Base-by-base conservation (phyloP, 2,888 invertebrate genomes). In the Chymomyza fuscimana region DNA sequence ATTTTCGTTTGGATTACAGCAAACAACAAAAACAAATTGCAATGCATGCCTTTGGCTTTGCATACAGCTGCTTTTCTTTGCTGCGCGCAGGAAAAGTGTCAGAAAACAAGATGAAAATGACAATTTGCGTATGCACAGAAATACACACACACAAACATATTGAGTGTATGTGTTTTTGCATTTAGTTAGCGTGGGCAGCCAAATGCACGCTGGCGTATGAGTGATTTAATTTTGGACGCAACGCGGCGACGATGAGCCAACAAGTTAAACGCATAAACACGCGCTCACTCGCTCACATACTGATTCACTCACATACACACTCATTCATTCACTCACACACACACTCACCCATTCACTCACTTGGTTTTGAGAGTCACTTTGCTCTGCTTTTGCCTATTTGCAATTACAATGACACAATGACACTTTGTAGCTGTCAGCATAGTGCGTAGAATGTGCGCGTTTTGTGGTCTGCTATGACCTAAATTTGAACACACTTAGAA, bases 341-440 rank as follows among this genome's bases (percentile, higher is more conserved):
- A n/a, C 16, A 46, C 52, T 10, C 12, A 22, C 4, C 5, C 19
- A 16, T 56, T 25, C 25, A 25, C 25, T 56, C 56, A 19, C 56
- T 56, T 32, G 32, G 40, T 40, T 36, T n/a, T 36, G 36, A 32
- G 40, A 50, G 25, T 29, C 60, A 32, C 51, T 29, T 59, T 46
- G 40, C 40, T 46, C 40, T 46, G 51, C 51, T 36, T 66, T 80
- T 66, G 76, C 89, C 87, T 89, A 89, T 89, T 87, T 89, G 89
- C 89, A 87, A 89, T 89, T 89, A 89, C 89, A 89, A 89, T 89
- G 87, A 89, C 89, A 89, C 89, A 89, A 89, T 89, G 87, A 89
- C 89, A 87, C 82, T 83, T 79, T 78, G 74, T 82, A 78, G 70
- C 73, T 74, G 77, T 71, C 70, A 75, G 67, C 58, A 5, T 12